phyloP scores from a whole-genome alignment of 2,888 invertebrate genomes.

The Drosophila pseudotalamancana region DNA sequence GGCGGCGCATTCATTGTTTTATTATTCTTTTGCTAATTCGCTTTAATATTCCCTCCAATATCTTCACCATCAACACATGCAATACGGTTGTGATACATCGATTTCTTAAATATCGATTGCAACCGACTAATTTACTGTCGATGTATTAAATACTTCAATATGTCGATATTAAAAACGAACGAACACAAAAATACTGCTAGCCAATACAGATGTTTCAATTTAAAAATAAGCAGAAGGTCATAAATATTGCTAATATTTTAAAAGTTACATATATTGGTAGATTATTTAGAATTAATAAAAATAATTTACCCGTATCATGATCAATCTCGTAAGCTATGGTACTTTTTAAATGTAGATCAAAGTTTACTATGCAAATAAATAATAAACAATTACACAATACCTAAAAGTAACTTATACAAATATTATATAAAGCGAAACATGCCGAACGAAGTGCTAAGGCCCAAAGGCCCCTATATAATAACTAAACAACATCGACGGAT shows the following conservation, averaged over 20 bases:
- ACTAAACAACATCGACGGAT: slow-evolving; percentile 13
- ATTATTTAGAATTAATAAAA: too few species aligned
- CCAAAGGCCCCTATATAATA: slow-evolving; percentile 42
- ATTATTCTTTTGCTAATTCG: slow-evolving; percentile 15
- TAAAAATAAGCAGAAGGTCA: too few species aligned
- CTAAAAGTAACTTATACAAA: not conserved
- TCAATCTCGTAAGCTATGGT: too few species aligned
- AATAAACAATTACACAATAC: not conserved
- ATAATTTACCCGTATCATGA: too few species aligned
- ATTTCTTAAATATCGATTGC: not conserved
- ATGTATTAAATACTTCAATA: not conserved
- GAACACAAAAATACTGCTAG: too few species aligned
- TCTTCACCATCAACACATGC: not conserved
- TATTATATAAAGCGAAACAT: slow-evolving; percentile 23
- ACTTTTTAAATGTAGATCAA: too few species aligned
- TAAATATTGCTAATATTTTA: too few species aligned
- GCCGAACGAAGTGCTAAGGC: slow-evolving; percentile 40
- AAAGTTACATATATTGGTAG: too few species aligned
- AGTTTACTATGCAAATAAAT: slow-evolving; percentile 1
- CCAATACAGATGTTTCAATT: too few species aligned
- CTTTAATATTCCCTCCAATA: not conserved
- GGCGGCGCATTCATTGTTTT: slow-evolving; percentile 39
- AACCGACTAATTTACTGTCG: not conserved
- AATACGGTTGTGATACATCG: slow-evolving; percentile 3
- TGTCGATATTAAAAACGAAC: too few species aligned